These are phyloP conservation scores for Helogale parvula DNA, from an alignment of 2,113 vertebrate species.

Conservation along the genomic window DNA sequence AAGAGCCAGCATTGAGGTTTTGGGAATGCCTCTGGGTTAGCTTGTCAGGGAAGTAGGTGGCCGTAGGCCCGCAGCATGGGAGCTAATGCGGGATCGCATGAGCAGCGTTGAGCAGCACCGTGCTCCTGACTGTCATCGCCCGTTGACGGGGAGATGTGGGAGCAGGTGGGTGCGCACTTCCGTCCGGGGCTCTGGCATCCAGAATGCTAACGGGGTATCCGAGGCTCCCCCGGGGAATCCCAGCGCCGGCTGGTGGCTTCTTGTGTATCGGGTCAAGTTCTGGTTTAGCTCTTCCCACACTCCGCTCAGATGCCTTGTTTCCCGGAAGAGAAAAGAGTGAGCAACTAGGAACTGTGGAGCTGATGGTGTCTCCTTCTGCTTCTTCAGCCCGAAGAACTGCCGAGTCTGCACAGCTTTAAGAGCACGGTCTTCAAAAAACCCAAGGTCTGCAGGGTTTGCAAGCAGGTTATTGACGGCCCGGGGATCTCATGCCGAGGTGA, in stretches of 20 bases:
- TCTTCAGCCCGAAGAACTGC: slow-evolving; percentile 81
- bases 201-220: accelerated
- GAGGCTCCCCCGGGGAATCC: not conserved
- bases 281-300: not conserved
- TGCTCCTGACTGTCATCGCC: accelerated
- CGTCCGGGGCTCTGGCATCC: not conserved
- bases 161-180: accelerated
- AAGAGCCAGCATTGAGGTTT: not conserved
- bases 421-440: slow-evolving; percentile 83
- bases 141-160: not conserved
- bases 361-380: slow-evolving; percentile 51
- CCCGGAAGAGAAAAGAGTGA: not conserved
- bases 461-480: slow-evolving; percentile 76
- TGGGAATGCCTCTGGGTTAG: not conserved
- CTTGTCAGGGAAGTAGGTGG: not conserved
- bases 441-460: slow-evolving; percentile 81
- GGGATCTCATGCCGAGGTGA: slow-evolving; percentile 84
- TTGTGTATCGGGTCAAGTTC: not conserved
- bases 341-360: not conserved
- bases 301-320: not conserved
- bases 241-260: not conserved
- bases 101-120: accelerated
- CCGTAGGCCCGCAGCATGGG: not conserved
- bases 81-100: accelerated
- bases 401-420: slow-evolving; percentile 83